A percentile compares a stretch with the other conserved stretches of the same genome.
Evolutionary conservation across 2,888 invertebrate genomes (phyloP).

Genomic region (Griposia aprilina): DNA sequence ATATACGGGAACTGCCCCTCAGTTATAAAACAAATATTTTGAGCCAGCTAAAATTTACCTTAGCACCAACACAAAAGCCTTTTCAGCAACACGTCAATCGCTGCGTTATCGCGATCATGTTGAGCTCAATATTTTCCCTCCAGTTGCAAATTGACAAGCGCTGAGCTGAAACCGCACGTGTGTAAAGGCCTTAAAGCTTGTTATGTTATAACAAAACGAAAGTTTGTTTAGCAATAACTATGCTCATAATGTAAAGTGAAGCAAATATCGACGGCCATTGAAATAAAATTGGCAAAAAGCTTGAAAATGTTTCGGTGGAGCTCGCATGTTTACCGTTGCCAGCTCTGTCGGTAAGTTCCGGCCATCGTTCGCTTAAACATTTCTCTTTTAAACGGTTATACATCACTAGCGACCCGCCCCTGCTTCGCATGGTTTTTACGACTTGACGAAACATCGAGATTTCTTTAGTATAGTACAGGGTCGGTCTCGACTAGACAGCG

Average conservation of each 20-base stretch:
- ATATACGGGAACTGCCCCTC: not conserved
- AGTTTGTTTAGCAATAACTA: constrained; percentile 36
- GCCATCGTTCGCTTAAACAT: constrained; percentile 79
- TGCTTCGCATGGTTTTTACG: not conserved
- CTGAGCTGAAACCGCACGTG: not conserved
- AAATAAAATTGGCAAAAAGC: constrained; percentile 71
- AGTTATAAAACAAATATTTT: not conserved
- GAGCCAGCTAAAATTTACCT: not conserved
- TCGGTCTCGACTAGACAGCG: too few species aligned
- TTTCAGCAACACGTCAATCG: not conserved
- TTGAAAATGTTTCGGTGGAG: constrained; percentile 78
- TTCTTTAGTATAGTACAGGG: too few species aligned
- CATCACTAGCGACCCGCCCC: not conserved
- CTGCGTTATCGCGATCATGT: constrained; percentile 13
- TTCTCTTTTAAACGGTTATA: constrained; percentile 72
- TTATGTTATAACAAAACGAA: not conserved
- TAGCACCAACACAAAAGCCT: constrained; percentile 1
- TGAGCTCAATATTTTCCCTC: not conserved
- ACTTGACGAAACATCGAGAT: not conserved
- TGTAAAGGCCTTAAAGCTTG: not conserved
- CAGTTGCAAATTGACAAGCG: not conserved
- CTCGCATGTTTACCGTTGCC: constrained; percentile 79
- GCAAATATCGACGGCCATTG: constrained; percentile 69
- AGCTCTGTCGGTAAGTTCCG: constrained; percentile 79
- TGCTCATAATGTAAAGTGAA: constrained; percentile 57